Base-by-base conservation (phyloP, 2,113 vertebrate species). In the Rynchops niger region DNA sequence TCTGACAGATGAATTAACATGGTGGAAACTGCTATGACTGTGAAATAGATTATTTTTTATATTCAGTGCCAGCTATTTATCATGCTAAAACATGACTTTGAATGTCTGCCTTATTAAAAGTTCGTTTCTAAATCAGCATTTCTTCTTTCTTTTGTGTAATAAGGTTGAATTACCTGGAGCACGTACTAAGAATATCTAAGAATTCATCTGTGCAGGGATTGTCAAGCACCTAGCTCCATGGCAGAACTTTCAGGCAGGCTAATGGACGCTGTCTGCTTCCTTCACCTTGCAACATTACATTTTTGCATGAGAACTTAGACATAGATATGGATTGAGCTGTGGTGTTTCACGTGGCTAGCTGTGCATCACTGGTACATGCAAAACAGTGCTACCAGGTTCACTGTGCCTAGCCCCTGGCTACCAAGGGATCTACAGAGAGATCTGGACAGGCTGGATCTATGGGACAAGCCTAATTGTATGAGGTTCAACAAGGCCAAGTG, bases 181-280 rank as follows among this genome's bases (percentile, higher is more conserved):
- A 21, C 23, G 11, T 65, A 30, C 6, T 43, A 11, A 52, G 47
- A 77, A 70, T 43, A 88, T 32, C 8, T 23, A 40, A 27, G 16
- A 65, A 52, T 30, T 12, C 7, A 1, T 49, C 19, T 12, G 3
- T 65, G 5, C 12, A 77, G 23, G 27, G 6, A 53, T 65, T 5
- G 1, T 56, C 45, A 76, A 52, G 15, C 7, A 53, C 9, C 30
- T 72, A 1, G 1, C 8, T 45, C 0, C 0, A 5, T 1, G 5
- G 15, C 12, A 65, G 50, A 63, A 52, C 52, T 88, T 91, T 77
- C 49, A 70, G 40, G 43, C 25, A 59, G 22, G 49, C 66, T 67
- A 16, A 32, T 59, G 29, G 29, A n/a, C 3, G 0, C 9, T 38
- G 4, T 69, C 50, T 63, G 5, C 53, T 90, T 93, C 17, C 22